Evolutionary conservation across 2,888 invertebrate genomes (phyloP), one percentile per base, ranked within the genome.

Genomic region (Erebia aethiops): DNA sequence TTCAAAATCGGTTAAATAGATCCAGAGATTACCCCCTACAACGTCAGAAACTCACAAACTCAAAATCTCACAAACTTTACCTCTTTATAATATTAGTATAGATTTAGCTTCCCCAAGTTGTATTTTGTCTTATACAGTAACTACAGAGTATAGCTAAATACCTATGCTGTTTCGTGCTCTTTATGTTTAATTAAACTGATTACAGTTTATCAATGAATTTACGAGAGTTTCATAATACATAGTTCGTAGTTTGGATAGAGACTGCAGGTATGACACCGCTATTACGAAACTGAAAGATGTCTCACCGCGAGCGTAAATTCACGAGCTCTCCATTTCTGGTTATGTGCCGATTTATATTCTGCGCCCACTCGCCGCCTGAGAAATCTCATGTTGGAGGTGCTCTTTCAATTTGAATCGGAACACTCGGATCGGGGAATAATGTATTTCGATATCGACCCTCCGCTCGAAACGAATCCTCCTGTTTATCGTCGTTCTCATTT

Each of bases 371-470:
- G 90, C 91, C 90, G 92, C 86, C 92, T 90, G 89, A 92, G 91
- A 92, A 92, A 93, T 93, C 92, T 93, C 91, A 90, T 92, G 93
- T 92, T 90, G 90, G 89, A 91, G 92, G 92, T 92, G 93, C 93
- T 93, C 93, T 93, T 93, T 93, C 93, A 92, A 93, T 93, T 93
- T 93, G 92, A 93, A 93, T 92, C 92, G 92, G 92, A 92, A 92
- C 92, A 91, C 91, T 92, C 89, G 90, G 91, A 91, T 92, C 92
- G 92, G 91, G 89, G 91, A 91, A 92, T 93, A 93, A 93, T 92
- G 92, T 92, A 93, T 93, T 91, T 92, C 90, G 92, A 88, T 92
- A 93, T 92, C 91, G 92, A 92, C 92, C 92, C 91, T 89, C 89
- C 86, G 87, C 82, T 87, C 83, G 83, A 85, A 87, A 87, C 89